phyloP scores from a whole-genome alignment of 2,888 invertebrate genomes.

The Schizotus pectinicornis region DNA sequence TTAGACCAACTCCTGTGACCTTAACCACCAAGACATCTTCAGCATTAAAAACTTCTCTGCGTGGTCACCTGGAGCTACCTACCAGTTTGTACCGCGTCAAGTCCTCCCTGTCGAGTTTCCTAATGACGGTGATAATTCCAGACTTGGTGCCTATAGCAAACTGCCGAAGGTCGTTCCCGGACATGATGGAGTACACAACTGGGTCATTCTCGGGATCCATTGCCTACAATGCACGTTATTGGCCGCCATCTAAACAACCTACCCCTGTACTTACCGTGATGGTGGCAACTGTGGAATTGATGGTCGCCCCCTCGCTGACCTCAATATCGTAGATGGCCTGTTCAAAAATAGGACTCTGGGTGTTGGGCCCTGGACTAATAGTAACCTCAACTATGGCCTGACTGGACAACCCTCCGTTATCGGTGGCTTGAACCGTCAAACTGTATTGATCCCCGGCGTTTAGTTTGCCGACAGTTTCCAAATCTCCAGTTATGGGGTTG shows the following conservation, averaged over 20 bases:
- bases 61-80: conserved; percentile 43
- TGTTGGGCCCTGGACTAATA: conserved; percentile 83
- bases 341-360: conserved; percentile 80
- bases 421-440: conserved; percentile 83
- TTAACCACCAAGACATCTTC: too few species aligned
- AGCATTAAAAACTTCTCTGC: too few species aligned
- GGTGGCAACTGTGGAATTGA: conserved; percentile 83
- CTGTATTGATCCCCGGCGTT: conserved; percentile 89
- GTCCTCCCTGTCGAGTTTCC: conserved; percentile 86
- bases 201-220: conserved; percentile 88
- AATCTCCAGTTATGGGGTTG: conserved; percentile 76
- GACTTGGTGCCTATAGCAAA: conserved; percentile 84
- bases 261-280: conserved; percentile 76
- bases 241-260: too few species aligned
- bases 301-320: conserved; percentile 87
- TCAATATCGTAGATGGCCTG: conserved; percentile 85
- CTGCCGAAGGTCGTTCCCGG: conserved; percentile 87
- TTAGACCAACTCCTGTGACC: too few species aligned
- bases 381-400: conserved; percentile 87
- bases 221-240: too few species aligned
- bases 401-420: conserved; percentile 78
- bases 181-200: conserved; percentile 83
- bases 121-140: conserved; percentile 88
- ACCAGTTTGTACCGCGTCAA: conserved; percentile 87
- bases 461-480: conserved; percentile 78